Conservation (phyloP, 2,888 invertebrate species). For the Synergus gifuensis region DNA sequence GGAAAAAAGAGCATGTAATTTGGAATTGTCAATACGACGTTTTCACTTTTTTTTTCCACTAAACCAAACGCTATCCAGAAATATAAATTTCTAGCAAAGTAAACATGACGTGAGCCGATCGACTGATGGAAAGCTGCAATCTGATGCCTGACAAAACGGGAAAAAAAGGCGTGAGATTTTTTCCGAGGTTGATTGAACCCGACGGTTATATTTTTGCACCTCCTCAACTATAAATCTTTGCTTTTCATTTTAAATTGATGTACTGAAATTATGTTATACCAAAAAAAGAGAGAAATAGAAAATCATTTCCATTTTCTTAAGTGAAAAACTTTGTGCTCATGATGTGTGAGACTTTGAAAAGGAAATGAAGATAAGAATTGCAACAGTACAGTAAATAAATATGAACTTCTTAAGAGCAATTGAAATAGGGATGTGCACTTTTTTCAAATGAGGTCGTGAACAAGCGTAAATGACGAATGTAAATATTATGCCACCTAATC, state of each 20-base stretch:
- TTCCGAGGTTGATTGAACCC: not conserved
- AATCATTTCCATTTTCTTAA: not conserved
- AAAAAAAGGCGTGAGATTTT: not conserved
- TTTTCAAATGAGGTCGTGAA: slow-evolving; percentile 2
- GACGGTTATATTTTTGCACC: not conserved
- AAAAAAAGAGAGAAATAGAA: not conserved
- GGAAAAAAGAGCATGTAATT: no score
- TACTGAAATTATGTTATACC: no score
- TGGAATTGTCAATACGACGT: not conserved
- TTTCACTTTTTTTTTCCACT: not conserved
- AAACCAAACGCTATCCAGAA: not conserved
- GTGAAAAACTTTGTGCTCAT: not conserved
- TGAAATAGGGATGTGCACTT: not conserved
- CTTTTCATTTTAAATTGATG: no score
- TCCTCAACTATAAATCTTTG: not conserved
- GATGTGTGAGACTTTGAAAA: not conserved
- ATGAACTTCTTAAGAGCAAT: not conserved
- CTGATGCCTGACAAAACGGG: not conserved
- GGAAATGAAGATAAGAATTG: not conserved
- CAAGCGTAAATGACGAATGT: not conserved
- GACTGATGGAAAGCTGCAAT: not conserved
- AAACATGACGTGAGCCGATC: not conserved
- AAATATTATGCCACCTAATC: slow-evolving; percentile 19
- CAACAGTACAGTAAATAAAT: not conserved
- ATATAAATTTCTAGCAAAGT: not conserved